Base-by-base conservation (phyloP, 2,797 vertebrate species). In the Platalea minor region DNA sequence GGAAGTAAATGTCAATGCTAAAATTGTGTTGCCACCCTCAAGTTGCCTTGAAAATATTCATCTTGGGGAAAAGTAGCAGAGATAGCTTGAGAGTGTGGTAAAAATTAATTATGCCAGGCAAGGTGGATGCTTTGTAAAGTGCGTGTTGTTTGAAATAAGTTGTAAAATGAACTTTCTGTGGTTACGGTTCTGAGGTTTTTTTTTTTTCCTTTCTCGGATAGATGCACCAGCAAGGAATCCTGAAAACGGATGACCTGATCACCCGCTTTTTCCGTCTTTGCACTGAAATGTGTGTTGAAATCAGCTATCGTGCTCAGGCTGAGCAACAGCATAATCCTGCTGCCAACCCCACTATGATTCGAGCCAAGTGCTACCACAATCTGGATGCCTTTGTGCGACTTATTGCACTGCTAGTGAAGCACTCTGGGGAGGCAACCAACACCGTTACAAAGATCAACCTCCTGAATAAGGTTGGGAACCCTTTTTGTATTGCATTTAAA, bases 171-270 rank as follows among this genome's bases (percentile, higher is more conserved):
- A 8, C 35, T 28, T 59, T 5, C 16, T 33, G 35, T 50, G 15
- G 57, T 69, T 56, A 13, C 0, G 0, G 19, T 85, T 92, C 85
- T 96, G 84, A 85, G 12, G 1, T 3, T 20, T 26, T 15, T 78
- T 56, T 37, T 37, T 82, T 78, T 56, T 59, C 72, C 35, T 95
- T 95, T 65, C 75, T 48, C 8, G 73, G 41, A 37, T 69, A 99
- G 99, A 99, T 99, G 99, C 99, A 99, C 94, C 99, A 99, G 97
- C 99, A 99, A 97, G 99, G 99, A 56, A 99, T 99, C 93, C 98
- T 99, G 96, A 99, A 99, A 98, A 99, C 99, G 0, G 99, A 99
- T n/a, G 99, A 99, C 97, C 98, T 99, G 95, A 99, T 99, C 97
- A 99, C 99, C 2, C 98, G 99, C n/a, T 99, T 99, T 96, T 99